phyloP scores from a whole-genome alignment of 2,888 invertebrate genomes.

The Campopleginae sp. region DNA sequence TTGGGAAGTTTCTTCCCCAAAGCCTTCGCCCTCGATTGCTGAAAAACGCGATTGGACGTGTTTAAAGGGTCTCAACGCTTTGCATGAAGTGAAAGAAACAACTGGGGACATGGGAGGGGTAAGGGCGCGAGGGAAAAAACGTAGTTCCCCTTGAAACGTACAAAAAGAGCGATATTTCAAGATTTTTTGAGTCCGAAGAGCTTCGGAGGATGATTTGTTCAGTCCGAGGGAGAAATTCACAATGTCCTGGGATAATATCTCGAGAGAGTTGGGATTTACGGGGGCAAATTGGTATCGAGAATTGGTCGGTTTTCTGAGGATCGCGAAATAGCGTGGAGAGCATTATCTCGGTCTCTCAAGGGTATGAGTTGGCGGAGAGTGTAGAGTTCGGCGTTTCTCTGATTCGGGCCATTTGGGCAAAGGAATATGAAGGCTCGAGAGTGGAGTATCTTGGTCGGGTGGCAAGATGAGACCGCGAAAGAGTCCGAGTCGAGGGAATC shows the following conservation, averaged over 20 bases:
- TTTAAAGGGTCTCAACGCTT: background rate
- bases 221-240: constrained; percentile 28
- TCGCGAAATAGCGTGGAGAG: constrained; percentile 45
- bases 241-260: constrained; percentile 51
- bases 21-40: too few species aligned
- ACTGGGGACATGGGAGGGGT: background rate
- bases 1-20: too few species aligned
- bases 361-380: constrained; percentile 6
- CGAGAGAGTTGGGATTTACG: constrained; percentile 53
- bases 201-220: constrained; percentile 16
- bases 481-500: constrained; percentile 73
- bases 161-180: background rate
- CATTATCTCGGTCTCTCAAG: constrained; percentile 27
- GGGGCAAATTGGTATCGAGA: constrained; percentile 64
- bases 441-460: constrained; percentile 31
- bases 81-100: background rate
- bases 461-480: constrained; percentile 61
- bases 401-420: constrained; percentile 47
- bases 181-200: background rate
- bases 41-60: too few species aligned
- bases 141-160: background rate
- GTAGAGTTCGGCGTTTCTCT: constrained; percentile 36
- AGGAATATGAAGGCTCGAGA: constrained; percentile 27
- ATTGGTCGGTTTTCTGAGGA: constrained; percentile 61
- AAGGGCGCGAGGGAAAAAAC: background rate